Conservation (phyloP, 2,888 invertebrate genomes). For the Tetranychus piercei region DNA sequence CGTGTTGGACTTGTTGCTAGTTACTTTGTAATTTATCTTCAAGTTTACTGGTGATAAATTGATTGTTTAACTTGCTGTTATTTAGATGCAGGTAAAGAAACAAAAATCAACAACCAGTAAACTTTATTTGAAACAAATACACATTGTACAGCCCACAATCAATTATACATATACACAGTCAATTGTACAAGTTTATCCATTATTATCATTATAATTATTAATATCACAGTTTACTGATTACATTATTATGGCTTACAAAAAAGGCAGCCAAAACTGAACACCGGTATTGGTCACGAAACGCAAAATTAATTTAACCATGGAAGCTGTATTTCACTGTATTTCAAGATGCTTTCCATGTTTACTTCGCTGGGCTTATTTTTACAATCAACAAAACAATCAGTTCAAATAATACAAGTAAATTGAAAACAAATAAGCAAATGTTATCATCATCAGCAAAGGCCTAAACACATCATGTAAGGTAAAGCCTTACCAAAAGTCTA, state of each 20-base stretch:
- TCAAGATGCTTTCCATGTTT: too few relatives aligned
- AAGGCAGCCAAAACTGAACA: background rate
- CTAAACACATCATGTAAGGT: background rate
- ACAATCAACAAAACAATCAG: background rate
- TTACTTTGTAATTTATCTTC: too few relatives aligned
- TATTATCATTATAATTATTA: background rate
- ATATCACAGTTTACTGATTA: background rate
- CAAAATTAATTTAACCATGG: background rate
- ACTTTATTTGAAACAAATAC: too few relatives aligned
- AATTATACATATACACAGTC: background rate
- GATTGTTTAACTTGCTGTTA: too few relatives aligned
- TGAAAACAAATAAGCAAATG: background rate
- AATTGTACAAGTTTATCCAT: background rate
- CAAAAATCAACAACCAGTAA: too few relatives aligned
- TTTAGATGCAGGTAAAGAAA: too few relatives aligned
- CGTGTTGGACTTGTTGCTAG: too few relatives aligned
- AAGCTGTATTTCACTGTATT: background rate
- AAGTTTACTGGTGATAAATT: too few relatives aligned
- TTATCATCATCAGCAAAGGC: background rate
- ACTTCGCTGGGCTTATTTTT: background rate
- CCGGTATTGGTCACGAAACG: background rate
- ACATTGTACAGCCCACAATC: background rate
- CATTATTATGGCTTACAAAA: background rate
- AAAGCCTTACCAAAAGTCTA: too few relatives aligned
- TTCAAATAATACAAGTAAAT: background rate